A percentile compares a stretch with the other conserved stretches of the same genome.
Conservation (phyloP, 2,888 invertebrate species). For the Drosophila monieri region DNA sequence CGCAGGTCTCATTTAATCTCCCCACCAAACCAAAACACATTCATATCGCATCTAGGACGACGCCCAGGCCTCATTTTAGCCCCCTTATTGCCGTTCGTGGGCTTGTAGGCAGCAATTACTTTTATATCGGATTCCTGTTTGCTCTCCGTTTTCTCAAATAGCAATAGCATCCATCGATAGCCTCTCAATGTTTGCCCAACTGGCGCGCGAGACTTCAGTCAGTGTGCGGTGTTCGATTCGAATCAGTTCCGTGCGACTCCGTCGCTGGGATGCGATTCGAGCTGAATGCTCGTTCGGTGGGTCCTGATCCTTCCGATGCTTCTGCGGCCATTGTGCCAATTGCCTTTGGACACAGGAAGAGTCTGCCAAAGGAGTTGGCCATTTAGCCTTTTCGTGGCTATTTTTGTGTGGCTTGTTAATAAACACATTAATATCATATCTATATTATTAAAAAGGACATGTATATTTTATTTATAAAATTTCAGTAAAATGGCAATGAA, state of each 20-base stretch:
- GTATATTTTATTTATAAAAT: too few relatives aligned
- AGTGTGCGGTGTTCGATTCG: slow-evolving; percentile 44
- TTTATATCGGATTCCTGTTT: slow-evolving; percentile 54
- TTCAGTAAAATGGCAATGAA: too few relatives aligned
- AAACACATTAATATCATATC: too few relatives aligned
- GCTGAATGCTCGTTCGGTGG: slow-evolving; percentile 36
- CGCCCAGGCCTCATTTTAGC: neutral
- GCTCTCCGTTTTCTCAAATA: slow-evolving; percentile 51
- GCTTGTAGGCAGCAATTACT: slow-evolving; percentile 67
- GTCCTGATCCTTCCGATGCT: slow-evolving; percentile 39
- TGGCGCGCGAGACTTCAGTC: slow-evolving; percentile 63
- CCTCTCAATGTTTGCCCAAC: slow-evolving; percentile 75
- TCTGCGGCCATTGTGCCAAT: slow-evolving; percentile 75
- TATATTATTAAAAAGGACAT: too few relatives aligned
- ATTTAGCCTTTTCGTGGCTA: neutral
- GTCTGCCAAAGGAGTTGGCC: neutral
- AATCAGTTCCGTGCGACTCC: slow-evolving; percentile 14
- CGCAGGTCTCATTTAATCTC: slow-evolving; percentile 30
- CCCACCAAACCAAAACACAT: slow-evolving; percentile 27
- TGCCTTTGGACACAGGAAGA: slow-evolving; percentile 47
- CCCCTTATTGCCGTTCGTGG: slow-evolving; percentile 23
- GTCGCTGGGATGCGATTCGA: slow-evolving; percentile 28
- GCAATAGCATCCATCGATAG: slow-evolving; percentile 63
- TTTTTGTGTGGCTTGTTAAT: too few relatives aligned
- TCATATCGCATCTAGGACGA: slow-evolving; percentile 36